Percentiles rank a stretch among this genome's conserved stretches.
Conservation (phyloP, 2,113 vertebrate genomes). For the Leucopternis melanops region DNA sequence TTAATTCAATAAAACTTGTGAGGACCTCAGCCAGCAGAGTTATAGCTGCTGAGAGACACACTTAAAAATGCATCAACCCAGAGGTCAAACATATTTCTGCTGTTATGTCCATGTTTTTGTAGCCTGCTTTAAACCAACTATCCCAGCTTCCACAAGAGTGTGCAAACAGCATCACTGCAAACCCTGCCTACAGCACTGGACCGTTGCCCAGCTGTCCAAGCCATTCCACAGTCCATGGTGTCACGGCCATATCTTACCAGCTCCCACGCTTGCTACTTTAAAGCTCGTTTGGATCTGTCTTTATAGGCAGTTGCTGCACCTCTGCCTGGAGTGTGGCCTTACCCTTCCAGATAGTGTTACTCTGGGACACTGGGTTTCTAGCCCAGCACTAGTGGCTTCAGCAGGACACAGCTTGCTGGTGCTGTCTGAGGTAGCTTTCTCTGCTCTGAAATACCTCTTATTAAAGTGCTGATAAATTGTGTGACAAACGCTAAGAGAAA, state of each 20-base stretch:
- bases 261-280: not conserved
- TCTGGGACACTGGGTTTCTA: not conserved
- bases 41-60: not conserved
- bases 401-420: not conserved
- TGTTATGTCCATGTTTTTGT: not conserved
- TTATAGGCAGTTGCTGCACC: not conserved
- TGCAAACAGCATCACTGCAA: not conserved
- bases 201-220: not conserved
- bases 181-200: not conserved
- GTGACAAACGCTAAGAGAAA: not conserved
- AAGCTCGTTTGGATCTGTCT: not conserved
- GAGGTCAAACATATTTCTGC: not conserved
- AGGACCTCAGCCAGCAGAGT: not conserved
- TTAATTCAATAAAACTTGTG: not conserved
- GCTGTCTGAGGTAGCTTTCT: not conserved
- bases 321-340: not conserved
- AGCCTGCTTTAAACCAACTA: not conserved
- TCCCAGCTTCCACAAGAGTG: not conserved
- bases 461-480: not conserved
- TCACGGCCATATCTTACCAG: not conserved
- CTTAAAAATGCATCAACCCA: not conserved
- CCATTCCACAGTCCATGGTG: rapidly evolving
- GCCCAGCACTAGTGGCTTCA: not conserved
- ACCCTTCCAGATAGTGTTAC: not conserved
- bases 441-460: not conserved